phyloP scores from a whole-genome alignment of 2,888 invertebrate genomes.

The Netelia melanura region DNA sequence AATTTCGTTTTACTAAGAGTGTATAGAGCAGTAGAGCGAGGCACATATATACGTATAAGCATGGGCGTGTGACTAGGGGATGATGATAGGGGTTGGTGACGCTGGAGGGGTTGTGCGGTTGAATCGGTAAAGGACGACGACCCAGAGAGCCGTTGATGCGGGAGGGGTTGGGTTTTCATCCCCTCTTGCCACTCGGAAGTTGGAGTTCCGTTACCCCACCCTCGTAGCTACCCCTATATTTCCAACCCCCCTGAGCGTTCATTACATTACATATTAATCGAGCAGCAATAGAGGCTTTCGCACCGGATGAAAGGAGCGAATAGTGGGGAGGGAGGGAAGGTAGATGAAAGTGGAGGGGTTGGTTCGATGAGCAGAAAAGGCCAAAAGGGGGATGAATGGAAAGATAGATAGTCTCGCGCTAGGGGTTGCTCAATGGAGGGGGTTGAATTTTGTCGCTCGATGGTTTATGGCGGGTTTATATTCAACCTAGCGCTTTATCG shows the following conservation, averaged over 20 bases:
- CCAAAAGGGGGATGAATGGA: conserved; percentile 44
- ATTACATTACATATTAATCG: conserved; percentile 76
- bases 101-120: not conserved
- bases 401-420: conserved; percentile 27
- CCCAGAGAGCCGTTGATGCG: not conserved
- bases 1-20: not conserved
- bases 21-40: not conserved
- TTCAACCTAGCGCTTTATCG: conserved; percentile 64
- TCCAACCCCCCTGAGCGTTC: conserved; percentile 65
- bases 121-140: conserved; percentile 20
- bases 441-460: conserved; percentile 40
- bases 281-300: conserved; percentile 46
- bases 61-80: not conserved
- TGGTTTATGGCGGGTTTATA: conserved; percentile 65
- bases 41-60: not conserved
- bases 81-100: not conserved
- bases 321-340: not conserved
- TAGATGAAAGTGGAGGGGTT: not conserved
- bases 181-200: conserved; percentile 67
- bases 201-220: conserved; percentile 62
- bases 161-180: not conserved
- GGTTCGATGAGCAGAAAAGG: conserved; percentile 25
- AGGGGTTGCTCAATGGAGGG: conserved; percentile 15
- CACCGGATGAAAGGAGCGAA: conserved; percentile 2
- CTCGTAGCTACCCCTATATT: not conserved